Percentiles rank a stretch among this genome's conserved stretches.
phyloP scores from a whole-genome alignment of 2,797 vertebrate genomes.

The Bradypodion ventrale region DNA sequence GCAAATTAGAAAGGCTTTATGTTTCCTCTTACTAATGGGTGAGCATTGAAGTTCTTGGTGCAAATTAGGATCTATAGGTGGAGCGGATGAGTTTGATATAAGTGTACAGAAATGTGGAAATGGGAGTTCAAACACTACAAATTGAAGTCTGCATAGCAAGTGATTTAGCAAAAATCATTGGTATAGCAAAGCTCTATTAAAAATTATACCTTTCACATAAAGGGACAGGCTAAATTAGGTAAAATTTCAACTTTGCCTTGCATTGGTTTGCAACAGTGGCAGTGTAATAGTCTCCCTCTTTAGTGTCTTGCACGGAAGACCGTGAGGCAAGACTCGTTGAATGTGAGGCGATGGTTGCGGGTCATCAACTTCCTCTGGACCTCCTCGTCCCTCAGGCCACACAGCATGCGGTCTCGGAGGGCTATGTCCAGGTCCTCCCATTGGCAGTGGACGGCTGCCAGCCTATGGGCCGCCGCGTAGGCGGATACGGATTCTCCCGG shows the following conservation, averaged over 20 bases:
- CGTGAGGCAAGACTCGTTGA: too few species aligned
- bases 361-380: too few species aligned
- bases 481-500: too few species aligned
- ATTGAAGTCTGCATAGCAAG: constrained; percentile 29
- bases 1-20: constrained; percentile 23
- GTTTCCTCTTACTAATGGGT: background rate
- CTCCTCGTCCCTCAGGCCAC: too few species aligned
- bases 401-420: too few species aligned
- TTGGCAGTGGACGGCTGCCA: too few species aligned
- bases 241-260: constrained; percentile 38
- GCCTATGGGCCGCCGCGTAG: too few species aligned
- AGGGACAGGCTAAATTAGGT: background rate
- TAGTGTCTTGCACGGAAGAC: too few species aligned
- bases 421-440: too few species aligned
- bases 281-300: too few species aligned
- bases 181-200: constrained; percentile 48
- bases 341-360: too few species aligned
- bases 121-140: constrained; percentile 5
- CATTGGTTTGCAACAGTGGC: constrained; percentile 1
- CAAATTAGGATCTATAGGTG: constrained; percentile 1
- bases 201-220: constrained; percentile 33
- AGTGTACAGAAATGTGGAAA: constrained; percentile 34
- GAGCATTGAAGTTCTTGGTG: constrained; percentile 24
- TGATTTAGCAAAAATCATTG: constrained; percentile 28
- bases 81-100: constrained; percentile 1